Percentiles rank a stretch among this genome's conserved stretches.
These are phyloP conservation scores for Neoarius graeffei DNA, from an alignment of 2,113 vertebrate species.

Conservation along the genomic window DNA sequence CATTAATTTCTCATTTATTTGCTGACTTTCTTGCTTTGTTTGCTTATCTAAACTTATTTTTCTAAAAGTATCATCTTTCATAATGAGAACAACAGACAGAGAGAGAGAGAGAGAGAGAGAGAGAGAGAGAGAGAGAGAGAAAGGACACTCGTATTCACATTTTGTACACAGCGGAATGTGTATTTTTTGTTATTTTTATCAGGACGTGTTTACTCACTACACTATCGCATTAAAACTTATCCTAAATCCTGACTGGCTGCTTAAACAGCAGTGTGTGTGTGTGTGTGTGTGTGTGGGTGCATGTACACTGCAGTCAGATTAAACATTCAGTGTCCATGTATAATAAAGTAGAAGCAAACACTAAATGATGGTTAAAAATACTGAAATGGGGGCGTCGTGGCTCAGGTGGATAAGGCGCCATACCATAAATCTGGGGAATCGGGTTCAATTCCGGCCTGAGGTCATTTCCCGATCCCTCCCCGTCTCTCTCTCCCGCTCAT, in stretches of 20 bases:
- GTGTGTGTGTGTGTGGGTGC: slow-evolving; percentile 7
- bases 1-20: too few species aligned
- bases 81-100: not conserved
- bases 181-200: too few species aligned
- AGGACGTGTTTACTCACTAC: not conserved
- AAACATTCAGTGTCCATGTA: slow-evolving; percentile 9
- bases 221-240: not conserved
- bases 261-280: not conserved
- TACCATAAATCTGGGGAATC: too few species aligned
- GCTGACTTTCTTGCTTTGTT: too few species aligned
- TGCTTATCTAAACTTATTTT: too few species aligned
- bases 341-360: slow-evolving; percentile 3
- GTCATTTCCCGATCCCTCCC: too few species aligned
- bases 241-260: not conserved
- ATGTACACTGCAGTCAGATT: slow-evolving; percentile 38
- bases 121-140: not conserved
- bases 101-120: slow-evolving; percentile 50
- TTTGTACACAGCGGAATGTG: not conserved
- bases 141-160: too few species aligned
- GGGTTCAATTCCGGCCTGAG: too few species aligned
- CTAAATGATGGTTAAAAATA: not conserved
- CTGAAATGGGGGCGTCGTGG: too few species aligned
- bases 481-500: too few species aligned
- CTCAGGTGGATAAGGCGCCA: too few species aligned
- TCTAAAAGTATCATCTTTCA: too few species aligned